phyloP scores from a whole-genome alignment of 2,113 vertebrate genomes.

The Pontoporia blainvillei region DNA sequence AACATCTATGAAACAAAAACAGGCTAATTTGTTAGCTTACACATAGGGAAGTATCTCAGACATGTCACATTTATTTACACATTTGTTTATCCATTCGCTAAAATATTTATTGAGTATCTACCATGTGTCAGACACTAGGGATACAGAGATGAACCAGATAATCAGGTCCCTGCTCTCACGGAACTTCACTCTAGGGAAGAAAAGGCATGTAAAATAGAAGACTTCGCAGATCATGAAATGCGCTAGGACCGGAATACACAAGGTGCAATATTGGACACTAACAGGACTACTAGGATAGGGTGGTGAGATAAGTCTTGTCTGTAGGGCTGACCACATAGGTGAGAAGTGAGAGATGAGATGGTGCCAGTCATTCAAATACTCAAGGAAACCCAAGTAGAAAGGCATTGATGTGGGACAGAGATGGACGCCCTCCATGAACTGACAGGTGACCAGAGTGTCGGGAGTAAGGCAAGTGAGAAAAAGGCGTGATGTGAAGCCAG shows the following conservation, averaged over 20 bases:
- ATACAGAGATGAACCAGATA: not conserved
- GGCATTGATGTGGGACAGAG: not conserved
- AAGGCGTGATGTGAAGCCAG: accelerated
- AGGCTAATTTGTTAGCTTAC: not conserved
- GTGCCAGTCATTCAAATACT: not conserved
- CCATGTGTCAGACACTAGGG: not conserved
- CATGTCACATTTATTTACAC: not conserved
- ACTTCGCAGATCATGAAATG: not conserved
- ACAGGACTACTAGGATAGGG: accelerated
- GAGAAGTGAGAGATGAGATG: not conserved
- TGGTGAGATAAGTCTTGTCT: not conserved
- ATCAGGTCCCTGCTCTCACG: accelerated
- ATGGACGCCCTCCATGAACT: too few species aligned
- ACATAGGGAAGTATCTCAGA: not conserved
- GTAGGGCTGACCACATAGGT: not conserved
- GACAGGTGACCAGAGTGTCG: not conserved
- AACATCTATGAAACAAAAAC: not conserved
- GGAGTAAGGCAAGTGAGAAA: not conserved
- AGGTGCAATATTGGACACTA: not conserved
- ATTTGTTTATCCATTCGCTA: not conserved
- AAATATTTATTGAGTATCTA: not conserved
- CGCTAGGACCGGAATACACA: not conserved
- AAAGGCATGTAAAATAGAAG: not conserved
- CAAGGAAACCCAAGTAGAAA: not conserved
- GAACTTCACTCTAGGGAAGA: not conserved